Base-by-base conservation (phyloP, 2,888 invertebrate genomes). In the Agonum fuliginosum region DNA sequence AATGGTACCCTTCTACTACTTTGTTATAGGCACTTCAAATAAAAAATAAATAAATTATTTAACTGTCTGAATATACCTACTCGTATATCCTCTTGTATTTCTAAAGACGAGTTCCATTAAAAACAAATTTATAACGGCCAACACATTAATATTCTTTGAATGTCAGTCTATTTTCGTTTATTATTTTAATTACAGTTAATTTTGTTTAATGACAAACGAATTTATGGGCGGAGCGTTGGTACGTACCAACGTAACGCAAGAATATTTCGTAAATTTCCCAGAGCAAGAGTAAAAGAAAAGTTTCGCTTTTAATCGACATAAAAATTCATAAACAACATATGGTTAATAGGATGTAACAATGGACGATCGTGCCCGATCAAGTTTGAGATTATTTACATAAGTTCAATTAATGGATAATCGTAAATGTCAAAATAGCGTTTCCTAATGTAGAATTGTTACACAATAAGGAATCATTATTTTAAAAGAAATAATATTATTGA, bases 241-340 rank as follows among this genome's bases (percentile, higher is more conserved):
- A 46, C 17, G n/a, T n/a, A n/a, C n/a, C n/a, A n/a, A n/a, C n/a
- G n/a, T n/a, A n/a, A 37, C 12, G 34, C 8, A 8, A 2, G 4
- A 14, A 14, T 27, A 30, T 62, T 62, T 62, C 58, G 30, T 62
- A 30, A 62, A 30, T 30, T 17, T 24, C 27, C 14, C 58, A 30
- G 58, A 12, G 30, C 58, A 58, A 30, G 30, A 30, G n/a, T n/a
- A n/a, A n/a, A 27, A 12, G 27, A 30, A 30, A 17, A 54, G 54
- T 62, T 62, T 62, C 54, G 24, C n/a, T 54, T 54, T 37, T 54
- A 4, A 54, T 12, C n/a, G 54, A n/a, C 24, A 8, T 62, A 62
- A 62, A 62, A 30, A 58, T 58, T 58, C 54, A 58, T 58, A 58
- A 62, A 62, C 58, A 62, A 62, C 58, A 62, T 62, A 62, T 62